Base-by-base conservation (phyloP, 2,888 invertebrate species). In the Autographa pulchrina region DNA sequence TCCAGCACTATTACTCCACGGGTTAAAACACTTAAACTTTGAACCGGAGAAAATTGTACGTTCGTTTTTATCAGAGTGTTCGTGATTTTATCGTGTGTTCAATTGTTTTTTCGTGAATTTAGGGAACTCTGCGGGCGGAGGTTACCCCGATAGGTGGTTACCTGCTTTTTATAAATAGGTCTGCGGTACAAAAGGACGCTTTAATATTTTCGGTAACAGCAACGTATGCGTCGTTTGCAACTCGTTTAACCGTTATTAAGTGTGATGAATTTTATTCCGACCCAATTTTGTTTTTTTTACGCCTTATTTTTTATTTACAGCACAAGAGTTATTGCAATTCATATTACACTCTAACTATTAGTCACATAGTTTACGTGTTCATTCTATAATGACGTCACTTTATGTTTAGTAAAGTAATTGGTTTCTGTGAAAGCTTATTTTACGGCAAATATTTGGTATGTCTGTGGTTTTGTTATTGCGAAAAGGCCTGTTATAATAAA, bases 11-110 rank as follows among this genome's bases (percentile, higher is more conserved):
- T 89, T 87, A 88, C 88, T 89, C 86, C 84, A 85, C 71, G 84
- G 88, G 88, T 87, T 88, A 84, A 87, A 90, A 89, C 89, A 89
- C 88, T 92, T 91, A 89, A 91, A 90, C 89, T 90, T 88, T 90
- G 87, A 87, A 86, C 87, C 73, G 77, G 78, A 74, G 79, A 81
- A 81, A 84, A 84, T 81, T 83, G 74, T 81, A 77, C 62, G 74
- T 77, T 72, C 65, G 77, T 84, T 85, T 88, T 85, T 86, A 82
- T 82, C 75, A 78, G 64, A 64, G 74, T 68, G 62, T 78, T 72
- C 32, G 74, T 67, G 73, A 80, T 75, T 84, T 75, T 75, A 78
- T 78, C 68, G 62, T 48, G 14, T 69, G 74, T 82, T 75, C 84
- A 80, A 84, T 83, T 83, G 83, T 84, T 80, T 79, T 75, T 74